phyloP scores from a whole-genome alignment of 1,140 invertebrate species.

The Cydia pomonella region DNA sequence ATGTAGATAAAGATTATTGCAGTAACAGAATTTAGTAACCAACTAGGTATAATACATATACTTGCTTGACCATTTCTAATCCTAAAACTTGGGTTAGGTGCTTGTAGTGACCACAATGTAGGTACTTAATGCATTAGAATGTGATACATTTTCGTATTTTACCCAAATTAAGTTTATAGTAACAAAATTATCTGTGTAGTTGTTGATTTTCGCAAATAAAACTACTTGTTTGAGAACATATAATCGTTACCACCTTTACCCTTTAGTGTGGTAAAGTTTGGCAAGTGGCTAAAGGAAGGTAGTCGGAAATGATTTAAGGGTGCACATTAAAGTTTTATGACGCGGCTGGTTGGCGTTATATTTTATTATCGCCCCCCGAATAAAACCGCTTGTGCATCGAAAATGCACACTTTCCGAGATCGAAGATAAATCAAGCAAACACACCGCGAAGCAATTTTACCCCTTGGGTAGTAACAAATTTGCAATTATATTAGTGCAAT shows the following conservation, averaged over 20 bases:
- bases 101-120: too few species aligned
- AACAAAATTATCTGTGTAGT: neutral
- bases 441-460: neutral
- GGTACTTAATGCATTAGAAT: too few species aligned
- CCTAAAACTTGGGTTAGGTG: too few species aligned
- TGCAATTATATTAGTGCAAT: constrained; percentile 20
- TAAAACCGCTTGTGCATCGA: constrained; percentile 34
- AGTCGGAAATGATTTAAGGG: constrained; percentile 44
- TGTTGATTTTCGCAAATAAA: neutral
- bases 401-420: constrained; percentile 24
- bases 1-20: too few species aligned
- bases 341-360: constrained; percentile 38
- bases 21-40: too few species aligned
- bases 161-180: too few species aligned
- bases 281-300: constrained; percentile 37
- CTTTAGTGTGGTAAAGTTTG: constrained; percentile 16
- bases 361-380: constrained; percentile 41
- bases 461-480: constrained; percentile 4
- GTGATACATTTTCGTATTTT: too few species aligned
- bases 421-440: constrained; percentile 31
- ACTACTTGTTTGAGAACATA: neutral
- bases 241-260: neutral
- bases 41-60: too few species aligned
- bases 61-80: too few species aligned
- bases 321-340: constrained; percentile 51